phyloP scores from a whole-genome alignment of 2,113 vertebrate species.

The Crotalus horridus region DNA sequence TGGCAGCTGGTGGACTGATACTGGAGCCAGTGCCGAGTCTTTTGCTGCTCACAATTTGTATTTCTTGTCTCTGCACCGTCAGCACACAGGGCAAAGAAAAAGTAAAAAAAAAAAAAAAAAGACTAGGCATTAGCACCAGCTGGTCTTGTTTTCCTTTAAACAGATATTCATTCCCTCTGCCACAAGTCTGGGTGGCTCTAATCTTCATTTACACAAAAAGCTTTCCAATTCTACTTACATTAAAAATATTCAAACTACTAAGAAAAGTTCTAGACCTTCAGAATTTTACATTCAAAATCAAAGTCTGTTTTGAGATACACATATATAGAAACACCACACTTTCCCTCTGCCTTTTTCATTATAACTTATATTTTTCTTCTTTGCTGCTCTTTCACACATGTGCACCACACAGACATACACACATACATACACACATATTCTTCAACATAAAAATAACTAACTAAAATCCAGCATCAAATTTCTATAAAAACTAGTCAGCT shows the following conservation, averaged over 20 bases:
- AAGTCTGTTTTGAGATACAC: background rate
- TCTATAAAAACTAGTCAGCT: background rate
- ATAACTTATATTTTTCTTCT: background rate
- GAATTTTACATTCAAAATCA: background rate
- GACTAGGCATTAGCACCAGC: slow-evolving; percentile 52
- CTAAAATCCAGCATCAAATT: background rate
- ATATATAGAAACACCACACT: background rate
- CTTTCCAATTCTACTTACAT: background rate
- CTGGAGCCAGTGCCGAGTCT: slow-evolving; percentile 52
- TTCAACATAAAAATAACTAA: background rate
- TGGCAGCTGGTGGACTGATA: slow-evolving; percentile 60
- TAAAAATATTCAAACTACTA: background rate
- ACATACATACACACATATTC: background rate
- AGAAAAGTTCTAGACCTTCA: background rate
- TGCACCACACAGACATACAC: background rate
- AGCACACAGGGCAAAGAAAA: slow-evolving; percentile 52
- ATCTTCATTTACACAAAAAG: slow-evolving; percentile 11
- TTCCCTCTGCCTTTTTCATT: background rate
- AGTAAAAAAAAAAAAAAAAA: slow-evolving; percentile 49
- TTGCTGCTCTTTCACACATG: background rate
- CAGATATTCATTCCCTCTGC: slow-evolving; percentile 20
- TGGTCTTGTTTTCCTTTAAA: slow-evolving; percentile 52
- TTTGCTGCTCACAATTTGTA: slow-evolving; percentile 61
- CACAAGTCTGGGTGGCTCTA: slow-evolving; percentile 22
- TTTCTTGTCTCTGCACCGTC: slow-evolving; percentile 48